Percentiles rank a stretch among this genome's conserved stretches.
These are phyloP conservation scores for Crotalus helleri DNA, from an alignment of 2,113 vertebrate genomes.

Conservation along the genomic window DNA sequence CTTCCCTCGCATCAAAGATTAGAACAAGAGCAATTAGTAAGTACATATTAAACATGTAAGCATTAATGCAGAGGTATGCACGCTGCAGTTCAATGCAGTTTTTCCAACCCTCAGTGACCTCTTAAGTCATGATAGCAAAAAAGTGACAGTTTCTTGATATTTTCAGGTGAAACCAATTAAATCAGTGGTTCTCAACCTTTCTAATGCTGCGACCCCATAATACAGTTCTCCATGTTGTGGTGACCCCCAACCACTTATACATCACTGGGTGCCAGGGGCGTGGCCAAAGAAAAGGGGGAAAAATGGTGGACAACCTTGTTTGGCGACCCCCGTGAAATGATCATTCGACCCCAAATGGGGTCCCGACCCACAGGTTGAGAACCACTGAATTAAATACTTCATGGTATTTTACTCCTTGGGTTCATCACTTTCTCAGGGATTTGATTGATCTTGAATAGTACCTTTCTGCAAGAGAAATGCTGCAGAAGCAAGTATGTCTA, in stretches of 20 bases:
- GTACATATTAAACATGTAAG: constrained; percentile 33
- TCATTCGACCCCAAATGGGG: too few relatives aligned
- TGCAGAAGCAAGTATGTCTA: background rate
- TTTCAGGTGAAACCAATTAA: background rate
- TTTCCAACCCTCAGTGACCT: background rate
- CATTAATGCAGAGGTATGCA: background rate
- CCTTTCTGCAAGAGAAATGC: background rate
- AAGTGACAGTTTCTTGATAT: background rate
- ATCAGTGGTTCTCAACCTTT: background rate
- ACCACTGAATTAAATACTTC: background rate
- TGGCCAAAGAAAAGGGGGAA: too few relatives aligned
- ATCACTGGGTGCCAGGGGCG: too few relatives aligned
- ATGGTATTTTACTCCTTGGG: background rate
- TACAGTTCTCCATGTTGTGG: too few relatives aligned
- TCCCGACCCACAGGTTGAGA: too few relatives aligned
- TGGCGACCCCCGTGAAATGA: too few relatives aligned
- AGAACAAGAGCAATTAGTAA: constrained; percentile 78
- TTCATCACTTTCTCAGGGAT: background rate
- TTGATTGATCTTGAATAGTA: background rate
- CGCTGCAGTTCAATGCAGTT: background rate
- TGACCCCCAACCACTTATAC: too few relatives aligned
- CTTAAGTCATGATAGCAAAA: background rate
- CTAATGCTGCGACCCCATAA: too few relatives aligned
- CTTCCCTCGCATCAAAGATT: constrained; percentile 73
- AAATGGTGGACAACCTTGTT: too few relatives aligned